Evolutionary conservation across 1,140 invertebrate species (phyloP), one percentile per base, ranked within the genome.

Genomic region (Anastrepha obliqua): DNA sequence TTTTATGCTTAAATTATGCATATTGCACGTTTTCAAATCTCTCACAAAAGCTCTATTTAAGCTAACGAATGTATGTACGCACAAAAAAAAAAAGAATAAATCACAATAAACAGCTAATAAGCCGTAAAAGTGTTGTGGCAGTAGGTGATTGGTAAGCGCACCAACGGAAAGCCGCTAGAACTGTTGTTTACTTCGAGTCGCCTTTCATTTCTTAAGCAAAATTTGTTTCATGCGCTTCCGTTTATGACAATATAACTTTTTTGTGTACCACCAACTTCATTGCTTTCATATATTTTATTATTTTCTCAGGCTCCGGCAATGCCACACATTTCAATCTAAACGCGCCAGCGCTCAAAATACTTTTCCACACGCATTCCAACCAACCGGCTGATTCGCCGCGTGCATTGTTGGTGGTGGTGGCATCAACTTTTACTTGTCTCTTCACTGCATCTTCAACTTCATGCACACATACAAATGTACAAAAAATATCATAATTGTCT

Each of bases 341-440:
- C 67, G 67, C 67, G 13, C 42, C 67, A 29, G 39, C 17, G 60
- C 39, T 74, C 13, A 15, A 74, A 74, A 47, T 17, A 74, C 67
- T 74, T 74, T 74, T 74, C 44, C 42, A 47, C 42, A 44, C 13
- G 17, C 39, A 15, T 44, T 17, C 4, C 39, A 47, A 74, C 15
- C 39, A 44, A 74, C 67, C 67, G 67, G 42, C 42, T 74, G 42
- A 15, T 74, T 15, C 47, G 7, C 74, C 55, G 2, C 74, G 29
- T 39, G 20, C n/a, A 81, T 51, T 81, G 60, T 62, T 47, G 13
- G 13, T 44, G 42, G 39, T 74, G 42, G 13, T 47, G 51, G n/a
- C 74, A 74, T 13, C 70, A 81, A 81, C 74, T 81, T 81, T 81
- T 81, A 81, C 74, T 55, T 55, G 47, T 47, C 2, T 55, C 74